These are phyloP conservation scores for Acipenser transmontanus DNA, from an alignment of 2,797 vertebrate genomes.

Conservation along the genomic window DNA sequence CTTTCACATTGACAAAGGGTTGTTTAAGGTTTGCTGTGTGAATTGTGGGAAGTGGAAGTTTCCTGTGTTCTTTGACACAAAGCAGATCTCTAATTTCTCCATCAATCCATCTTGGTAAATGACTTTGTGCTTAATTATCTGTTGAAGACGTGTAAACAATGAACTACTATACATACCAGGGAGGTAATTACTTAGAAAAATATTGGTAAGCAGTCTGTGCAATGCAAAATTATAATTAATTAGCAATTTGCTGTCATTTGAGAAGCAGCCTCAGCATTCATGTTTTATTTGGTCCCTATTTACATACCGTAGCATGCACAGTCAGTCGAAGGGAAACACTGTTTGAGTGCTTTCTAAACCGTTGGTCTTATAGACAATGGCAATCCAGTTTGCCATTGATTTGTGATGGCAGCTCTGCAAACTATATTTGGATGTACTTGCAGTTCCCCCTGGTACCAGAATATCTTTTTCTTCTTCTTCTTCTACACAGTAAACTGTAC, in stretches of 20 bases:
- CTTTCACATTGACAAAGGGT: no score
- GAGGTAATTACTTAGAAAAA: slow-evolving; percentile 36
- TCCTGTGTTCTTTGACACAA: no score
- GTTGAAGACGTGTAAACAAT: slow-evolving; percentile 23
- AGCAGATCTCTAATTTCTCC: no score
- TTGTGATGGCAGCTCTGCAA: slow-evolving; percentile 32
- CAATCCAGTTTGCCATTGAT: slow-evolving; percentile 47
- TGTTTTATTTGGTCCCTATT: slow-evolving; percentile 25
- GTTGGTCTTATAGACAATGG: slow-evolving; percentile 29
- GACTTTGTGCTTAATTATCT: slow-evolving; percentile 38
- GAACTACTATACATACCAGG: slow-evolving; percentile 29
- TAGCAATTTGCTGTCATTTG: slow-evolving; percentile 22
- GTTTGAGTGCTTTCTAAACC: slow-evolving; percentile 32
- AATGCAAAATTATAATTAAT: slow-evolving; percentile 36
- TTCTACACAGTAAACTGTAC: no score
- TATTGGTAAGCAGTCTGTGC: slow-evolving; percentile 22
- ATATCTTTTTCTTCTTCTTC: no score
- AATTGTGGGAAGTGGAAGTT: no score
- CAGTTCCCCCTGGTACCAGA: slow-evolving; percentile 18
- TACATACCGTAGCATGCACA: slow-evolving; percentile 26
- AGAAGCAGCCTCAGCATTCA: slow-evolving; percentile 4
- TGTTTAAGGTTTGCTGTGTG: no score
- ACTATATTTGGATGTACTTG: slow-evolving; percentile 22
- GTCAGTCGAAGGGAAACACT: neutral
- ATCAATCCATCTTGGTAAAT: slow-evolving; percentile 15